Percentiles rank a stretch among this genome's conserved stretches.
Conservation (phyloP, 2,113 vertebrate species). For the Chloropsis cyanopogon region DNA sequence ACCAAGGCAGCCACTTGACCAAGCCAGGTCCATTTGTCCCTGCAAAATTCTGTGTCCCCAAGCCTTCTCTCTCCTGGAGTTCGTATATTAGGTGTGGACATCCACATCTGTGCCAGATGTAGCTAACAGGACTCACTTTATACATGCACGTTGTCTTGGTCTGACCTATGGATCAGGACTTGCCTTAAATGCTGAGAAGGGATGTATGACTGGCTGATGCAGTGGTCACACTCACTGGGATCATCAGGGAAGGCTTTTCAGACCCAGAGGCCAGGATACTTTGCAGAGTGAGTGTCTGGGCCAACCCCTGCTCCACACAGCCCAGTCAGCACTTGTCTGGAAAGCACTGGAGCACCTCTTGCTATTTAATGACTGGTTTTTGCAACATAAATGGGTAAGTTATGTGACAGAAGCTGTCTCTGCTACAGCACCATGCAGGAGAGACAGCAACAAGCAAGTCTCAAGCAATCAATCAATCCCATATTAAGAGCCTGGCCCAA, state of each 20-base stretch:
- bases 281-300: not conserved
- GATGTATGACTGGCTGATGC: not conserved
- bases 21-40: not conserved
- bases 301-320: not conserved
- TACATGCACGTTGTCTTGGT: too few species aligned
- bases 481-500: not conserved
- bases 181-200: not conserved
- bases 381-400: not conserved
- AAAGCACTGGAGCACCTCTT: not conserved
- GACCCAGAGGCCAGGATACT: not conserved
- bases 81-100: not conserved
- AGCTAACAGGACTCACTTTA: not conserved
- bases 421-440: not conserved
- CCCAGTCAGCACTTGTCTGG: not conserved
- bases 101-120: not conserved
- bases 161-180: not conserved
- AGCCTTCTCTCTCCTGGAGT: not conserved
- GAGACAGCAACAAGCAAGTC: not conserved
- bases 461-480: not conserved
- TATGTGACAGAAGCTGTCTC: not conserved
- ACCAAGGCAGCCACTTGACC: not conserved
- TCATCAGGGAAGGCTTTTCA: not conserved
- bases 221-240: not conserved
- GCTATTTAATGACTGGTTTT: not conserved
- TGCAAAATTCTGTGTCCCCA: not conserved